Percentiles rank a stretch among this genome's conserved stretches.
Evolutionary conservation across 1,140 invertebrate species (phyloP).

Genomic region (Drosophila saltans): DNA sequence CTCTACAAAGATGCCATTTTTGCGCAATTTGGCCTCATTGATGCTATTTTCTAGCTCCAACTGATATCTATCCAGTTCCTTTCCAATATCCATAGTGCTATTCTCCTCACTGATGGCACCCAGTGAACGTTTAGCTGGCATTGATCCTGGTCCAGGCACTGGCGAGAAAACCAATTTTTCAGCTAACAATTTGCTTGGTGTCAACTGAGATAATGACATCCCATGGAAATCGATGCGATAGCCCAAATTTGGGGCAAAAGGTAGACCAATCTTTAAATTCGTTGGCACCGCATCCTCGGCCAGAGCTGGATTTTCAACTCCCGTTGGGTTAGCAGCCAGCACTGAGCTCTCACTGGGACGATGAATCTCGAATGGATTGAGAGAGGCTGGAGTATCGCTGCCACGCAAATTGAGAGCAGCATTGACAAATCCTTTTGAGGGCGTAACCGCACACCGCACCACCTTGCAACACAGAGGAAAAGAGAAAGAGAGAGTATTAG

Average conservation of each 20-base stretch:
- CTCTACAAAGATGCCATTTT: constrained; percentile 52
- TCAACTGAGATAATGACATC: constrained; percentile 66
- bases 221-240: constrained; percentile 80
- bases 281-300: constrained; percentile 46
- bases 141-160: constrained; percentile 18
- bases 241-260: constrained; percentile 74
- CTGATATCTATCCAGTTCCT: constrained; percentile 81
- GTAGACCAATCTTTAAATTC: constrained; percentile 67
- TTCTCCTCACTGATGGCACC: constrained; percentile 77
- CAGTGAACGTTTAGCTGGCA: constrained; percentile 57
- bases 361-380: constrained; percentile 80
- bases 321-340: constrained; percentile 41
- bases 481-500: background rate
- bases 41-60: constrained; percentile 82
- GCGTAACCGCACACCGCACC: constrained; percentile 46
- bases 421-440: constrained; percentile 74
- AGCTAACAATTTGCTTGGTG: constrained; percentile 74
- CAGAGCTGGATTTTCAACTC: constrained; percentile 65
- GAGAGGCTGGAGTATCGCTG: constrained; percentile 57
- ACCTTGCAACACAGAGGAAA: constrained; percentile 47
- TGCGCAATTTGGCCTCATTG: constrained; percentile 79
- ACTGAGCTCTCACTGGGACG: constrained; percentile 52
- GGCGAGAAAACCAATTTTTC: constrained; percentile 79
- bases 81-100: constrained; percentile 75
- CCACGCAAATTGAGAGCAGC: constrained; percentile 70